Conservation (phyloP, 1,140 invertebrate species). For the Globodera rostochiensis region DNA sequence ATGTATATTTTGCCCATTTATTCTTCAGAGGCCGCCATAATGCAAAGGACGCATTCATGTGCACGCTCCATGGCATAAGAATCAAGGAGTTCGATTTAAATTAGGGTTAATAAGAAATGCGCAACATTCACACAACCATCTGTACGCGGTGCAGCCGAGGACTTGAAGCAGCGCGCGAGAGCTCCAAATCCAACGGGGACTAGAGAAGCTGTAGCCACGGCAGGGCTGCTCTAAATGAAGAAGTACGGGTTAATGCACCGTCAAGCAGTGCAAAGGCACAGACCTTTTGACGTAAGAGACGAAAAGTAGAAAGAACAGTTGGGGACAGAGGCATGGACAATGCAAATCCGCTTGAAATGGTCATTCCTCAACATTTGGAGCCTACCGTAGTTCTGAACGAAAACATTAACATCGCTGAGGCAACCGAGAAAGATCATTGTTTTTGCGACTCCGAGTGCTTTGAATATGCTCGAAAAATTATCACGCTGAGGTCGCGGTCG, state of each 20-base stretch:
- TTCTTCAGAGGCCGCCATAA: background rate
- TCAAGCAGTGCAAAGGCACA: background rate
- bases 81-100: background rate
- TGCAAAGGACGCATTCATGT: background rate
- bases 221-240: background rate
- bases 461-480: background rate
- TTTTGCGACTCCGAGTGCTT: conserved; percentile 9
- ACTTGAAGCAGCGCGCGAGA: conserved; percentile 2
- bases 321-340: conserved; percentile 14
- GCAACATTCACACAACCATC: background rate
- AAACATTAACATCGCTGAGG: background rate
- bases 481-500: too few relatives aligned
- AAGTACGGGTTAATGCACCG: conserved; percentile 5
- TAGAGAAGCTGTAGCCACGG: conserved; percentile 8
- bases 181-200: background rate
- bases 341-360: conserved; percentile 11
- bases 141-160: background rate
- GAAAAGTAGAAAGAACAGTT: background rate
- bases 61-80: background rate
- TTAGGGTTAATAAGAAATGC: background rate
- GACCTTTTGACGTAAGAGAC: background rate
- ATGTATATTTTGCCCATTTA: too few relatives aligned
- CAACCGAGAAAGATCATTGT: conserved; percentile 11
- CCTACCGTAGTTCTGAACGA: background rate
- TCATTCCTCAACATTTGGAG: conserved; percentile 13